Base-by-base conservation (phyloP, 2,888 invertebrate genomes). In the Stenurella melanura region DNA sequence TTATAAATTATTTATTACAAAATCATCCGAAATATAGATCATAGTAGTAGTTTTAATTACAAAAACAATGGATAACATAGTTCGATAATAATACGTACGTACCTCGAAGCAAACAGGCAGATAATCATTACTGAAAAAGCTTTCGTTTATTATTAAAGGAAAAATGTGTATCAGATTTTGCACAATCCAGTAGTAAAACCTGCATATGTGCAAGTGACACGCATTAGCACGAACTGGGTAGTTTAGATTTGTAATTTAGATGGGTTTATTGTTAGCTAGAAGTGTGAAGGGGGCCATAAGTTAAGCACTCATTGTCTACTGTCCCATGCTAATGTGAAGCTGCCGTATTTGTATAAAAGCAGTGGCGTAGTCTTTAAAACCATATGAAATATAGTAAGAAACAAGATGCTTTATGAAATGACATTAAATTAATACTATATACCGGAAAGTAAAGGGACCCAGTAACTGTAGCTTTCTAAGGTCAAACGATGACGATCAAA, bases 191-290 rank as follows among this genome's bases (percentile, higher is more conserved):
- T 19, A 70, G 58, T 58, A 68, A 42, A 42, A 30, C 21, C 56
- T 26, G 56, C n/a, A 19, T 58, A 58, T 30, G 34, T 70, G 34
- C 58, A 26, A 58, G 38, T 18, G 38, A 70, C 38, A 19, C 60
- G 61, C 60, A 64, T 64, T 54, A 54, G 58, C 58, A 38, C 54
- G 15, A 18, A 63, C 60, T 38, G 61, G 74, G 74, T 30, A 72
- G 63, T 74, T 77, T 63, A 77, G 77, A 77, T 77, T 74, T 72
- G 71, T 61, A 74, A 74, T 74, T 77, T 74, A 77, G 77, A 77
- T 77, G 77, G 67, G 19, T 74, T 72, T 70, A 70, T 70, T 38
- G 38, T 70, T 18, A 38, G 56, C 19, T 77, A 58, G 74, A 77
- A 67, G 74, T 74, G 74, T 77, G 77, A 77, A 77, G 66, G 77